Evolutionary conservation across 2,888 invertebrate species (phyloP), one percentile per base, ranked within the genome.

Genomic region (Auanema sp.): DNA sequence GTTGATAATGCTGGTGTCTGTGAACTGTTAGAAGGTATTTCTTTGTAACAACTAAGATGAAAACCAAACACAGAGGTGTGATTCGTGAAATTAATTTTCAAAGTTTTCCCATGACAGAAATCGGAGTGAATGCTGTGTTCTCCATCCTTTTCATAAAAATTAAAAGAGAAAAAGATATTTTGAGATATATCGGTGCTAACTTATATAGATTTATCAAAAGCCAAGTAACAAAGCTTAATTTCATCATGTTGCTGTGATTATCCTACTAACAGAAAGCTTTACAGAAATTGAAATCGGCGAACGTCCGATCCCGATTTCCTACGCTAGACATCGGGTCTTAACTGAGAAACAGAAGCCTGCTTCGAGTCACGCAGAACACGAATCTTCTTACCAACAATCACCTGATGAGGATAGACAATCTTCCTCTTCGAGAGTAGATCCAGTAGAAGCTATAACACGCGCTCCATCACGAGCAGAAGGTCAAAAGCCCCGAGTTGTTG

Each of bases 401-500:
- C 60, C 66, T 41, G 65, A 57, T 60, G 70, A 70, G 56, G 67
- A 69, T 42, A 64, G 60, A 59, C 61, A 66, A 52, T 14, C 51
- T 25, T 50, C 64, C 58, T 58, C 61, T 53, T 53, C 55, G 52
- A 57, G 54, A 60, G 56, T 59, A 16, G 60, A 50, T 23, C 25
- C 64, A 58, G 59, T 56, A 18, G 58, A 44, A 24, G 25, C 59
- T 4, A 44, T 61, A 52, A 60, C 63, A 23, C 21, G 33, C 51
- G 61, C 60, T 33, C 68, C 66, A 18, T 54, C 64, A 2, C 54
- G 64, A 49, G 60, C 64, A 49, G 68, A 64, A 44, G 70, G 71
- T 10, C 68, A 75, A 60, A 65, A 65, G 47, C 78, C 79, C 11
- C 55, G 78, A 44, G 71, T 81, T 49, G 73, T 72, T 23, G 81